Base-by-base conservation (phyloP, 1,140 invertebrate species). In the Samia ricini region DNA sequence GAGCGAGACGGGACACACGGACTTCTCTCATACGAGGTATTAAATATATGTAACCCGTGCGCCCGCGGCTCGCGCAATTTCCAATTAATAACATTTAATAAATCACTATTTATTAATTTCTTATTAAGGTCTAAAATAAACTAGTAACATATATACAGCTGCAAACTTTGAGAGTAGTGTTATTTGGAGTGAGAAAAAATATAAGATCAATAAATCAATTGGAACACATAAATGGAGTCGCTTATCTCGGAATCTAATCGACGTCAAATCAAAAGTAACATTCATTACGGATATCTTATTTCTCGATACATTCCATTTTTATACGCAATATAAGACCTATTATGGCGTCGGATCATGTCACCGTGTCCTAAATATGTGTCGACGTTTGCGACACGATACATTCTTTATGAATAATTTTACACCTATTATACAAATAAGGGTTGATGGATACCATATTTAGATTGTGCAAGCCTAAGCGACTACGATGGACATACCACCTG, bases 371-470 rank as follows among this genome's bases (percentile, higher is more conserved):
- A 42, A 42, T 42, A 42, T 42, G 33, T 42, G 33, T 15, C 33
- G n/a, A 42, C 33, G 1, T 42, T 42, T 42, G 33, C 33, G 15
- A 42, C 33, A 42, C 33, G 7, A 42, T 15, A 42, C 33, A 42
- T 42, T 42, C 33, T 42, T 42, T 42, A 42, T 10, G 33, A 42
- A 42, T 42, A 42, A 42, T 15, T 42, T 42, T 42, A 42, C 33
- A 42, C 33, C 33, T 42, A 42, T 42, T 42, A 42, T 42, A 42
- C 33, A 42, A 42, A 42, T 42, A 42, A 42, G 33, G 33, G 33
- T 42, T 42, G 33, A 42, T 15, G 33, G n/a, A 15, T 42, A 4
- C 33, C 33, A 12, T 42, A 42, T 42, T 15, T 42, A 15, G 33
- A 42, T 42, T 3, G 33, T 42, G 8, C n/a, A 7, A 1, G 33